phyloP scores from a whole-genome alignment of 1,140 invertebrate genomes.

The Danaus plexippus region DNA sequence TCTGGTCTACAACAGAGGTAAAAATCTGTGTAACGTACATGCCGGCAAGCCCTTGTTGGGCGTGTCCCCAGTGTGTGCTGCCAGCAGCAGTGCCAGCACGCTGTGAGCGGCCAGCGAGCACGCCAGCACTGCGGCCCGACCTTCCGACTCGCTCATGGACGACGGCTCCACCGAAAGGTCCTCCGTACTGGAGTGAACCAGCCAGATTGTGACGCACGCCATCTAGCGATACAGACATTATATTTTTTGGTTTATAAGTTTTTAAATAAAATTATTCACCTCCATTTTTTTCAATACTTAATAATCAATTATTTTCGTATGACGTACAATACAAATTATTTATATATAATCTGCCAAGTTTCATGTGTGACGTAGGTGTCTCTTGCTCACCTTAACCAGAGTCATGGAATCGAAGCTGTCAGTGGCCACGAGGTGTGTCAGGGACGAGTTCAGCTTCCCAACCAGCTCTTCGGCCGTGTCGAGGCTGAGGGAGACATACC shows the following conservation, averaged over 20 bases:
- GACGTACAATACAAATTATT: too few species aligned
- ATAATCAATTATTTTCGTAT: too few species aligned
- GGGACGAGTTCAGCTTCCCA: constrained; percentile 76
- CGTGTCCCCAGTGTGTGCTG: constrained; percentile 60
- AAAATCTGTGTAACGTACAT: constrained; percentile 66
- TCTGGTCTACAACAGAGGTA: too few species aligned
- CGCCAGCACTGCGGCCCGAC: constrained; percentile 72
- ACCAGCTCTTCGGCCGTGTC: constrained; percentile 74
- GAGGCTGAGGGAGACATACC: constrained; percentile 41
- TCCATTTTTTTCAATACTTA: too few species aligned
- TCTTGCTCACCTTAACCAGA: constrained; percentile 72
- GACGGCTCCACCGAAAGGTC: constrained; percentile 50
- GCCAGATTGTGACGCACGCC: constrained; percentile 82
- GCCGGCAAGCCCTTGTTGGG: constrained; percentile 78
- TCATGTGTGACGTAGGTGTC: too few species aligned
- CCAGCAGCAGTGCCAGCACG: constrained; percentile 80
- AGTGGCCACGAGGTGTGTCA: constrained; percentile 83
- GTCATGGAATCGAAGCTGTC: constrained; percentile 83
- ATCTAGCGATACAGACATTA: constrained; percentile 73
- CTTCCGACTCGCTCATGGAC: constrained; percentile 73
- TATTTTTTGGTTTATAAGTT: too few species aligned
- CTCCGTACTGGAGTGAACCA: constrained; percentile 75
- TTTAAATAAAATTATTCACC: too few species aligned
- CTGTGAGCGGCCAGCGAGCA: constrained; percentile 78
- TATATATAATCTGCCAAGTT: too few species aligned